Conservation (phyloP, 2,888 invertebrate species). For the Sepiola atlantica region DNA sequence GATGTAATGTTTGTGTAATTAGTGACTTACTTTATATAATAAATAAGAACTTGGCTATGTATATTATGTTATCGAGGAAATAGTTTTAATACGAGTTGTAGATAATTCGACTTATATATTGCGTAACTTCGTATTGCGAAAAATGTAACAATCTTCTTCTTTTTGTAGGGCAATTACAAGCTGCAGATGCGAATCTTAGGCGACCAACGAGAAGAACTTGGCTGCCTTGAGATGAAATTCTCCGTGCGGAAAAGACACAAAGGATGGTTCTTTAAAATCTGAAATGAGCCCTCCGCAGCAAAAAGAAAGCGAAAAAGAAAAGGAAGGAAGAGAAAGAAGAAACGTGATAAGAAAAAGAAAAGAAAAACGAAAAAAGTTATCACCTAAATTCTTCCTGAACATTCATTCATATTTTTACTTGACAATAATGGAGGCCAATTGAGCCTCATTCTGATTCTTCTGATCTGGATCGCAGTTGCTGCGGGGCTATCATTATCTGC, state of each 20-base stretch:
- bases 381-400: not conserved
- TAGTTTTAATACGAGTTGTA: too few relatives aligned
- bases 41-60: too few relatives aligned
- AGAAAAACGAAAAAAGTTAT: not conserved
- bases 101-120: too few relatives aligned
- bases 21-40: too few relatives aligned
- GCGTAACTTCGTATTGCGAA: too few relatives aligned
- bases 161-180: slow-evolving; percentile 68
- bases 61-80: too few relatives aligned
- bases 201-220: slow-evolving; percentile 60
- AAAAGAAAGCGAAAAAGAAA: not conserved
- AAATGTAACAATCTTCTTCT: too few relatives aligned
- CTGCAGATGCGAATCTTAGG: slow-evolving; percentile 62
- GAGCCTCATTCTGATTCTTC: not conserved
- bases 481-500: not conserved
- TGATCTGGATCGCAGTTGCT: not conserved
- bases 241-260: slow-evolving; percentile 65
- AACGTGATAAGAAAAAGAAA: not conserved
- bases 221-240: slow-evolving; percentile 64
- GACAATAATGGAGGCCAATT: not conserved
- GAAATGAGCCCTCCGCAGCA: slow-evolving; percentile 32
- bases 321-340: slow-evolving; percentile 2
- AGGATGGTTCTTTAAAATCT: slow-evolving; percentile 69
- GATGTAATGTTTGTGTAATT: too few relatives aligned
- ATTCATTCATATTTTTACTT: not conserved